phyloP scores from a whole-genome alignment of 2,797 vertebrate genomes.

The Sphaeramia orbicularis region DNA sequence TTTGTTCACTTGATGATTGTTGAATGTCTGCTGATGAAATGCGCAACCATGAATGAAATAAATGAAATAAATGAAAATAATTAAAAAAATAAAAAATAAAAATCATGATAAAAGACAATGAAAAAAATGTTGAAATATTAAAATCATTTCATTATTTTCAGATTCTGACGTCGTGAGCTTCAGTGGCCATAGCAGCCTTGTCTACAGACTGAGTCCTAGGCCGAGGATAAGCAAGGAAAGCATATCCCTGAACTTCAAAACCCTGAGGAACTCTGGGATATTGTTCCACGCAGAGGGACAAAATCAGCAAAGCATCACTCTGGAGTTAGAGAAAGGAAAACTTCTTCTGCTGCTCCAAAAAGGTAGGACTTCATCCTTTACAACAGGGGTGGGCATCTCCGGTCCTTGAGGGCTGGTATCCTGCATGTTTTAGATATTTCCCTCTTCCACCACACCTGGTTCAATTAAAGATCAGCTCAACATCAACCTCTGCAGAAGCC shows the following conservation, averaged over 20 bases:
- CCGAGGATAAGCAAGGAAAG: slow-evolving; percentile 79
- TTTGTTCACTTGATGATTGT: too few species aligned
- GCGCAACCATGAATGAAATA: too few species aligned
- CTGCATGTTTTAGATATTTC: too few species aligned
- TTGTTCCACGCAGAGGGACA: slow-evolving; percentile 87
- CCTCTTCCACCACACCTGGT: too few species aligned
- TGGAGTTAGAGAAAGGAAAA: slow-evolving; percentile 90
- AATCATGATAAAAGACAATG: not conserved
- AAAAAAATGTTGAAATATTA: not conserved
- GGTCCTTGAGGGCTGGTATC: too few species aligned
- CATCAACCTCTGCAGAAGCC: too few species aligned
- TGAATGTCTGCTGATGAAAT: too few species aligned
- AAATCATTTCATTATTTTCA: slow-evolving; percentile 61
- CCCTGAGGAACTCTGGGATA: slow-evolving; percentile 89
- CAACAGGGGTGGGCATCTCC: too few species aligned
- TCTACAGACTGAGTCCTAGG: slow-evolving; percentile 87
- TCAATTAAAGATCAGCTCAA: too few species aligned
- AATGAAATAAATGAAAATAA: too few species aligned
- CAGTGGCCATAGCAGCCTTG: slow-evolving; percentile 89
- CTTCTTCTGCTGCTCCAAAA: slow-evolving; percentile 88
- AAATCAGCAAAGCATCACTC: slow-evolving; percentile 84
- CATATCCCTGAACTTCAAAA: slow-evolving; percentile 93
- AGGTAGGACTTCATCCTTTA: slow-evolving; percentile 80
- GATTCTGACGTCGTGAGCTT: slow-evolving; percentile 91
- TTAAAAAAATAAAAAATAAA: too few species aligned